A percentile compares a stretch with the other conserved stretches of the same genome.
These are phyloP conservation scores for Chromoteleia sp. DNA, from an alignment of 2,888 invertebrate genomes.

Conservation along the genomic window DNA sequence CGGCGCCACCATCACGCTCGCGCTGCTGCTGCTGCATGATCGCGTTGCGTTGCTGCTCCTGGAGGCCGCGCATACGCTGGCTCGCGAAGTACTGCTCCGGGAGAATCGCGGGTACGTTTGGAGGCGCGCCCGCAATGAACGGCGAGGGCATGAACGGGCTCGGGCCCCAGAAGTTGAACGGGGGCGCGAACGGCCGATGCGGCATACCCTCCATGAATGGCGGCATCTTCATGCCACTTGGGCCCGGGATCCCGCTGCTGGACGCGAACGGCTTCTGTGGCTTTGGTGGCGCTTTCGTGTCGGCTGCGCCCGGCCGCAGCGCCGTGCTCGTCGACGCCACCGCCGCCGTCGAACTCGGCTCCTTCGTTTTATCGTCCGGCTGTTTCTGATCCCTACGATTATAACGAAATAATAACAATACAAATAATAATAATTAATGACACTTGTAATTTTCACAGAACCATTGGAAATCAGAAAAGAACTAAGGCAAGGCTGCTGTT, in stretches of 20 bases:
- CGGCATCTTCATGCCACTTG: conserved; percentile 91
- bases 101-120: conserved; percentile 83
- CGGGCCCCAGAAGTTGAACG: conserved; percentile 93
- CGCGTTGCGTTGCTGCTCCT: conserved; percentile 87
- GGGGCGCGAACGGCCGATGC: conserved; percentile 88
- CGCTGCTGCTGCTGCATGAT: conserved; percentile 79
- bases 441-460: too few relatives aligned
- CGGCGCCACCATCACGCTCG: conserved; percentile 73
- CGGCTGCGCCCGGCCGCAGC: conserved; percentile 76
- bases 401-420: background rate
- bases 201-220: conserved; percentile 88
- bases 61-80: conserved; percentile 92
- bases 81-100: conserved; percentile 91
- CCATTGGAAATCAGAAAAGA: too few relatives aligned
- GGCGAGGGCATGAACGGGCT: conserved; percentile 86
- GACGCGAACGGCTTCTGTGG: conserved; percentile 86
- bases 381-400: conserved; percentile 83
- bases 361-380: conserved; percentile 83
- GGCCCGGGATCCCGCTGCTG: conserved; percentile 84
- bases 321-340: conserved; percentile 73
- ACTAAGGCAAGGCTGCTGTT: too few relatives aligned
- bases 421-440: too few relatives aligned
- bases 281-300: conserved; percentile 85
- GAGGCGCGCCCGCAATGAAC: conserved; percentile 84
- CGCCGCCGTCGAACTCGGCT: conserved; percentile 72